A percentile compares a stretch with the other conserved stretches of the same genome.
Evolutionary conservation across 2,113 vertebrate genomes (phyloP).

Genomic region (Siniperca chuatsi): DNA sequence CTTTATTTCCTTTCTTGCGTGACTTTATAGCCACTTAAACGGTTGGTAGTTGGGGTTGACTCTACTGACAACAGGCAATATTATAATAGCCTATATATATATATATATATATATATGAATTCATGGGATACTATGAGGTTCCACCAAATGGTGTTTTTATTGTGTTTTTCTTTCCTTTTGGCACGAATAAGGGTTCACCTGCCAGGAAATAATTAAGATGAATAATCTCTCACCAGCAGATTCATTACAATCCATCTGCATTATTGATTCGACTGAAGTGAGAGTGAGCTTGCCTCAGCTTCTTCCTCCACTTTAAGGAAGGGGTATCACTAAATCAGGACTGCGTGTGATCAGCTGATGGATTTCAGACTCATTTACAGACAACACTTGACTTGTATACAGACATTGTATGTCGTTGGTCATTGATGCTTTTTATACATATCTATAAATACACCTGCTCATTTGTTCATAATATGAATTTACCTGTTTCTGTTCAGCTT

Average conservation of each 20-base stretch:
- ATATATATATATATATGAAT: neutral
- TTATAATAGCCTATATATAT: too few relatives aligned
- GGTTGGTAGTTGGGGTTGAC: neutral
- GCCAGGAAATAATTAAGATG: conserved; percentile 27
- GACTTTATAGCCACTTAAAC: neutral
- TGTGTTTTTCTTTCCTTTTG: neutral
- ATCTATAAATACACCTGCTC: too few relatives aligned
- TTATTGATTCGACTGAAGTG: neutral
- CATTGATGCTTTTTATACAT: too few relatives aligned
- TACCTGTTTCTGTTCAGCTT: too few relatives aligned
- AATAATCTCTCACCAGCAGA: conserved; percentile 31
- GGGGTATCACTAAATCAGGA: neutral
- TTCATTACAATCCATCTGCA: conserved; percentile 28
- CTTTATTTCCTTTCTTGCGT: neutral
- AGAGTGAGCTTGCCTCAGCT: neutral
- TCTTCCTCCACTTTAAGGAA: neutral
- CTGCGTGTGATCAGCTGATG: too few relatives aligned
- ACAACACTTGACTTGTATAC: too few relatives aligned
- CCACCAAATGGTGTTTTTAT: neutral
- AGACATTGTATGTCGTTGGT: too few relatives aligned
- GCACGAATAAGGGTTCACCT: neutral
- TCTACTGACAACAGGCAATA: neutral
- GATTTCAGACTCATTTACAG: too few relatives aligned
- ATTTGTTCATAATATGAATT: too few relatives aligned
- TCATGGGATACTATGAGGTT: neutral